phyloP scores from a whole-genome alignment of 2,113 vertebrate genomes.

The Todiramphus saurophagus region DNA sequence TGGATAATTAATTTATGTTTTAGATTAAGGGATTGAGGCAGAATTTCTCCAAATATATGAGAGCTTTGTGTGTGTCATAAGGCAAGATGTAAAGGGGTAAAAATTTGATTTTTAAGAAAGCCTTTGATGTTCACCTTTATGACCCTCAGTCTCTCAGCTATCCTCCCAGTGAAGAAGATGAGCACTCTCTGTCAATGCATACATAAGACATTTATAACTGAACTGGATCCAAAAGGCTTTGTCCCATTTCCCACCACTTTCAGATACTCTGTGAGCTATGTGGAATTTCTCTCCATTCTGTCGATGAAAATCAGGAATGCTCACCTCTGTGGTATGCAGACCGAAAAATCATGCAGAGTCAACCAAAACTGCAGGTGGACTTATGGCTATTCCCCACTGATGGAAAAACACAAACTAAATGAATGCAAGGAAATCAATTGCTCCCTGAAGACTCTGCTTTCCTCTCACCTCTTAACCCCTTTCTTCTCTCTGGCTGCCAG shows the following conservation, averaged over 20 bases:
- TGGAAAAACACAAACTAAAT: conserved; percentile 52
- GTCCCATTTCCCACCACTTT: not conserved
- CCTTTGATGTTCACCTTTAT: not conserved
- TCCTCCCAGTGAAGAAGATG: not conserved
- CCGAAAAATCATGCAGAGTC: not conserved
- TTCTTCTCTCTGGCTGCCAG: conserved; percentile 3
- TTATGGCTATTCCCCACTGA: conserved; percentile 10
- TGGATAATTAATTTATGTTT: not conserved
- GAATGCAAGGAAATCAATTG: conserved; percentile 27
- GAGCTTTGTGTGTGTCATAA: not conserved
- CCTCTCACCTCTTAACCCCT: conserved; percentile 2
- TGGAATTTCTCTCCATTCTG: not conserved
- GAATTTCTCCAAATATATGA: not conserved
- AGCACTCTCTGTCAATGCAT: not conserved
- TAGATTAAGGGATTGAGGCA: not conserved
- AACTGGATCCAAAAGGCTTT: not conserved
- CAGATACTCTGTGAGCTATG: not conserved
- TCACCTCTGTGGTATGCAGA: conserved; percentile 17
- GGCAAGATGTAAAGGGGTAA: not conserved
- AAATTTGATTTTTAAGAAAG: conserved; percentile 5
- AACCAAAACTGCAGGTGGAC: conserved; percentile 28
- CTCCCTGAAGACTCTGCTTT: not conserved
- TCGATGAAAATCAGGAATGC: not conserved
- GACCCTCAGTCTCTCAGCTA: not conserved
- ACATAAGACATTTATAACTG: not conserved